Base-by-base conservation (phyloP, 2,797 vertebrate genomes). In the Erpetoichthys calabaricus region DNA sequence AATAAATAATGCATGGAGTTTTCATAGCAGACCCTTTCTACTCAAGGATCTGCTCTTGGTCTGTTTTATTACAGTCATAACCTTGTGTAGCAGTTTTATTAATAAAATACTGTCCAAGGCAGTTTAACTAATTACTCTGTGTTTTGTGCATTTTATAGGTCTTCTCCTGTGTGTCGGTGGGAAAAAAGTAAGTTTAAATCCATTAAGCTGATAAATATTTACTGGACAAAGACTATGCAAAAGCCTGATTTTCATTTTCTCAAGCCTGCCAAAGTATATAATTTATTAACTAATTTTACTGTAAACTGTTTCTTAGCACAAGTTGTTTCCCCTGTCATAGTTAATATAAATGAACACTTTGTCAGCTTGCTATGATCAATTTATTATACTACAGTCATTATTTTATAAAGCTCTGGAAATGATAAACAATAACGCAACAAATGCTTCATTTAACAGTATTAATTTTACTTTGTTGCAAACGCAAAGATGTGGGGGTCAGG, bases 311-410 rank as follows among this genome's bases (percentile, higher is more conserved):
- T 73, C 67, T 71, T 70, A 85, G 66, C 64, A 63, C 65, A 80
- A 80, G 74, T 68, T 63, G 62, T 70, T 84, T 84, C 72, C 80
- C 73, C 77, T 83, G 82, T 85, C 87, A 81, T 71, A 82, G 80
- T 83, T 83, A 83, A 91, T 92, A n/a, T 91, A 91, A 87, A 86
- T 72, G 67, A 72, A 66, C 70, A 73, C 82, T 91, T 87, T 86
- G 83, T 91, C 86, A 90, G 82, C 80, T 86, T 78, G 74, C 68
- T 70, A 74, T 80, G 82, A 91, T 85, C 82, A 82, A 89, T 87
- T 87, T 84, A 84, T 86, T 86, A 80, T 61, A 66, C 65, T 73
- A 81, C 79, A 86, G 83, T 79, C 75, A 74, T 76, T 85, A 85
- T 75, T 79, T 87, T 85, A 80, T 78, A 80, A 87, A 82, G 83